Evolutionary conservation across 2,797 vertebrate species (phyloP).

Genomic region (Heliangelus exortis): DNA sequence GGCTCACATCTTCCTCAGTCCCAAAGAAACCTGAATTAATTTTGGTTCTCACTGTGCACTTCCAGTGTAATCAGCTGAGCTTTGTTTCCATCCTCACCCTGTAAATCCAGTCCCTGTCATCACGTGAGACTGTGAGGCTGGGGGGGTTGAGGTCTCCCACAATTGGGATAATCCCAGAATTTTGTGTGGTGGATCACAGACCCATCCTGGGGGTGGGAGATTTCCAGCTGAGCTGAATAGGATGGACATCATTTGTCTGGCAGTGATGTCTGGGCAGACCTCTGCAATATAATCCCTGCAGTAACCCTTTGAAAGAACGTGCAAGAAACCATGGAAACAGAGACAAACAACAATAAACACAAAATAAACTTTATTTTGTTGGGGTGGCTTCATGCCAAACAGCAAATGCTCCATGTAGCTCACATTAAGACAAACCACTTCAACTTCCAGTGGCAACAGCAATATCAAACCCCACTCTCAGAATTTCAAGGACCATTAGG

Average conservation of each 20-base stretch:
- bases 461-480: background rate
- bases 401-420: background rate
- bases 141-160: too few species aligned
- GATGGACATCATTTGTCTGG: background rate
- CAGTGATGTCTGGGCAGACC: rapidly evolving
- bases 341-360: background rate
- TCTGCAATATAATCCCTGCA: background rate
- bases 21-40: rapidly evolving
- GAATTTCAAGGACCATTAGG: background rate
- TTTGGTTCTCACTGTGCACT: rapidly evolving
- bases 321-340: background rate
- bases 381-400: background rate
- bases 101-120: background rate
- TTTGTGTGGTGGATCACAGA: background rate
- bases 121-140: rapidly evolving
- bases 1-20: background rate
- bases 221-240: background rate
- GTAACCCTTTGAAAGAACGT: background rate
- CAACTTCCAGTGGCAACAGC: background rate
- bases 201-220: too few species aligned
- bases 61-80: rapidly evolving
- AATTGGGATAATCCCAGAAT: rapidly evolving
- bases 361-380: background rate
- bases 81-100: rapidly evolving
- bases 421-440: background rate